These are phyloP conservation scores for Tipula vernalis DNA, from an alignment of 2,888 invertebrate genomes.

Conservation along the genomic window DNA sequence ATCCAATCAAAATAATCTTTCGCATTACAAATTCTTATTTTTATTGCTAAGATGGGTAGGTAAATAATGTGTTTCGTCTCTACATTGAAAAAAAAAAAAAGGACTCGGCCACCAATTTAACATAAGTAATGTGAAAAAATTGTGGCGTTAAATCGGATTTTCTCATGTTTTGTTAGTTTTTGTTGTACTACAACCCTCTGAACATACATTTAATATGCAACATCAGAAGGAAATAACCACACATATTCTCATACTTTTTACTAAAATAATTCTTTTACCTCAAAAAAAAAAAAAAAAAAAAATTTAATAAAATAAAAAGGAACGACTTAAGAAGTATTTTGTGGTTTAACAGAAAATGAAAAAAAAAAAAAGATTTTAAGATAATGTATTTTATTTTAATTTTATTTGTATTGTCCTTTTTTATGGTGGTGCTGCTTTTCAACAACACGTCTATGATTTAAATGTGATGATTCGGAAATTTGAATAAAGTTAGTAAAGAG, in stretches of 20 bases:
- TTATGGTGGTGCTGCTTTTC: not conserved
- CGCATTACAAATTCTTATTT: not conserved
- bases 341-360: not conserved
- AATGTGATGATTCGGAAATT: not conserved
- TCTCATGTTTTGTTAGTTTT: not conserved
- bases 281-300: not conserved
- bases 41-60: not conserved
- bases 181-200: not conserved
- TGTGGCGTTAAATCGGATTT: not conserved
- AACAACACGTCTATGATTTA: not conserved
- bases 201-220: not conserved
- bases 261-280: not conserved
- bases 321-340: conserved; percentile 4
- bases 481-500: not conserved
- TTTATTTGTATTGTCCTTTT: not conserved
- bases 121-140: not conserved
- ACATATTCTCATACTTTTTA: not conserved
- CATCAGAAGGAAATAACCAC: not conserved
- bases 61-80: not conserved
- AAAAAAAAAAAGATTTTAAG: conserved; percentile 4
- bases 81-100: not conserved
- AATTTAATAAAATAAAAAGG: not conserved
- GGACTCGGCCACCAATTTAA: not conserved
- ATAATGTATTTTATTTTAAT: not conserved
- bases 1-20: conserved; percentile 4